Evolutionary conservation across 2,797 vertebrate genomes (phyloP), one percentile per base, ranked within the genome.

Genomic region (Alfaro cultratus): DNA sequence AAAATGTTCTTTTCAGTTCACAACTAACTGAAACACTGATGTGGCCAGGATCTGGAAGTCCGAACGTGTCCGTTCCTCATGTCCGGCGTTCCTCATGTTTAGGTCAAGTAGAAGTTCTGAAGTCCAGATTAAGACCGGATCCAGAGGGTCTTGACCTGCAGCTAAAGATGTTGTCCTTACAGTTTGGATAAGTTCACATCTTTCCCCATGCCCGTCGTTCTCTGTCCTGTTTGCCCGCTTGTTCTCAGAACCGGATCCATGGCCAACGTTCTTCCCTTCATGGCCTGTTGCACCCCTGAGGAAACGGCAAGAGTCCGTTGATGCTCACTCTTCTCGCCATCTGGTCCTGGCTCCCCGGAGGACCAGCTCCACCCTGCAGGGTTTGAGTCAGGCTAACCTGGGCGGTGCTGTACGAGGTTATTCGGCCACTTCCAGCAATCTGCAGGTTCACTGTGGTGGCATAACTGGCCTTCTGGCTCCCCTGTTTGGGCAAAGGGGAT

Each of bases 361-460:
- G 46, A 41, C 45, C 85, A 0, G 91, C 77, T 5, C 94, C 92
- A 31, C 95, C 88, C 49, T 96, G 94, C 83, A 97, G 87, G 6
- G 96, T 97, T 75, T 97, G 97, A 64, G 96, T 97, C 62, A 98
- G 83, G 84, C 97, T 97, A 53, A 98, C 97, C 79, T 97, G 97
- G 57, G 97, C 96, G 0, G 96, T 97, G 86, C 97, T 97, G 41
- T 97, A 97, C 1, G 96, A 96, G 0, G 97, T 95, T 46, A 97
- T 96, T 43, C 96, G 91, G 0, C 97, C 97, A 7, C 97, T 97
- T 0, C 97, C 97, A 0, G 96, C 97, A 0, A 98, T 97, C 53
- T 97, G 97, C 62, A 98, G 96, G 88, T 97, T 98, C 26, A 98
- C 97, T 0, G 97, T 97, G 84, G 97, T 98, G 80, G 97, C 97